Evolutionary conservation across 2,113 vertebrate species (phyloP).

Genomic region (Prolemur simus): DNA sequence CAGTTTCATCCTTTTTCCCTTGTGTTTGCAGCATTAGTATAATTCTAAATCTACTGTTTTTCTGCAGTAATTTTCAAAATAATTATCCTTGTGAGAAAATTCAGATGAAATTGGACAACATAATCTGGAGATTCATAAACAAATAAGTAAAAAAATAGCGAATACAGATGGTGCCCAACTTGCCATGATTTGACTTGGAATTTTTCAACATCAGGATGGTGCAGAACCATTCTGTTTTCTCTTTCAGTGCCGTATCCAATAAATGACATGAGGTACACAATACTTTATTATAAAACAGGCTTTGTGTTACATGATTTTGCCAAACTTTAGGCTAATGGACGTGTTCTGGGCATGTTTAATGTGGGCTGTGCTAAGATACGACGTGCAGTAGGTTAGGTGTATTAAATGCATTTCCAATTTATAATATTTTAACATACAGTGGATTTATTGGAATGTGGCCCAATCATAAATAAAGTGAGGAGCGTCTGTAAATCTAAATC

Average conservation of each 20-base stretch:
- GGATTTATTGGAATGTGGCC: neutral
- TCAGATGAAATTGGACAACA: neutral
- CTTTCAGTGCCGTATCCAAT: neutral
- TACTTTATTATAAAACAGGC: neutral
- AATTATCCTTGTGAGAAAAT: neutral
- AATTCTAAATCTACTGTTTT: neutral
- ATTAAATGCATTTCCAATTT: neutral
- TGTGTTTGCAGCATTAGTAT: too few relatives aligned
- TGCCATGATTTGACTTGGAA: neutral
- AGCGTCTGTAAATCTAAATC: neutral
- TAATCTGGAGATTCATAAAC: neutral
- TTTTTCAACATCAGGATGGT: too few relatives aligned
- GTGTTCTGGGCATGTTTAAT: neutral
- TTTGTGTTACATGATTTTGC: neutral
- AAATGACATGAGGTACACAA: neutral
- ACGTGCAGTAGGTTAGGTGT: neutral
- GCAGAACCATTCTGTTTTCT: neutral
- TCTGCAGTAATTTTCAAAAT: neutral
- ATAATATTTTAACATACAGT: too few relatives aligned
- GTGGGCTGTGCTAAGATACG: neutral
- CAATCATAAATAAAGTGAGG: neutral
- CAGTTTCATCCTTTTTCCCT: neutral
- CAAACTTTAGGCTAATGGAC: neutral
- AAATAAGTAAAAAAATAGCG: neutral
- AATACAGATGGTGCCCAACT: neutral